Evolutionary conservation across 2,113 vertebrate genomes (phyloP), one percentile per base, ranked within the genome.

Genomic region (Euleptes europaea): DNA sequence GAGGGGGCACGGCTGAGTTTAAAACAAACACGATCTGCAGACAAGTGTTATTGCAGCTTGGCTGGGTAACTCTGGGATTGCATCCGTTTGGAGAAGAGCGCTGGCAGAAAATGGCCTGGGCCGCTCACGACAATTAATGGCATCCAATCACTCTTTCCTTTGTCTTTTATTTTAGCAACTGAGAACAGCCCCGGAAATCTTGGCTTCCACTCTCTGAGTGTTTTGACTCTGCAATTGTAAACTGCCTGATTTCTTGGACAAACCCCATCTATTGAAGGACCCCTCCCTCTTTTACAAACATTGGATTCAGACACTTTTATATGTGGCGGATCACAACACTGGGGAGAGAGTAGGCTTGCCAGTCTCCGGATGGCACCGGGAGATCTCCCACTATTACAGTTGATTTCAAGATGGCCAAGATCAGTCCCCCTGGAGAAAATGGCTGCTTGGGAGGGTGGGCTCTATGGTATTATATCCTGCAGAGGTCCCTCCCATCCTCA

Each of bases 111-210:
- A 91, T 73, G 54, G 70, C 86, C 87, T 51, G 86, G 60, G 86
- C 86, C 33, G 72, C 77, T 89, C 78, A 82, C 90, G 93, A 95
- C 94, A 95, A 94, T 94, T 88, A 93, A 79, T 54, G 82, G 88
- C 92, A 91, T 90, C 88, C 93, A 94, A 95, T 93, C 91, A 88
- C 90, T 89, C 87, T 94, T 95, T 95, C 94, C 92, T 96, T 95
- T 96, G 93, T 93, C 94, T 97, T 96, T 92, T 95, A 92, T 95
- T 96, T 63, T 95, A 97, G 95, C 89, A 95, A 92, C 83, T 8
- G 85, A 89, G 92, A 80, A 94, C 95, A 95, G 94, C 95, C 96
- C 96, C 96, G 97, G 96, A 97, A 97, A 92, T 70, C 5, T 87
- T 28, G 66, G 83, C 90, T 96, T 92, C 94, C 94, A 95, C 69